phyloP scores from a whole-genome alignment of 2,888 invertebrate genomes.

The Eupithecia exiguata region DNA sequence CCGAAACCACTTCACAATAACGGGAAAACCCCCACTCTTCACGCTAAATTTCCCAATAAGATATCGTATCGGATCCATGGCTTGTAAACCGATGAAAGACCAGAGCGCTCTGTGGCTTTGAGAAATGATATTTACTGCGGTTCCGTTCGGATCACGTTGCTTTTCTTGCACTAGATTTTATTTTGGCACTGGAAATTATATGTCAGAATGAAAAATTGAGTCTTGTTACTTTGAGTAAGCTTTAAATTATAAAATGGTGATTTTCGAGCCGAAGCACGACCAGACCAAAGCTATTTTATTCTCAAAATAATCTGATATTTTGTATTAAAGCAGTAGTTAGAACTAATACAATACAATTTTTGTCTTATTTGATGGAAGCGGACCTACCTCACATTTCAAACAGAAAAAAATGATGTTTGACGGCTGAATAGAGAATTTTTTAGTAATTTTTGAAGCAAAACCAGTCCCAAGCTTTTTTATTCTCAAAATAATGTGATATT shows the following conservation, averaged over 20 bases:
- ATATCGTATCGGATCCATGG: constrained; percentile 74
- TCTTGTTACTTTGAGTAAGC: neutral
- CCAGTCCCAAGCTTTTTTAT: too few species aligned
- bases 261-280: too few species aligned
- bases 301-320: too few species aligned
- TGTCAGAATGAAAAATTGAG: constrained; percentile 19
- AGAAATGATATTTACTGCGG: constrained; percentile 37
- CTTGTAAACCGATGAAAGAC: constrained; percentile 73
- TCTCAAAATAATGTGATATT: too few species aligned
- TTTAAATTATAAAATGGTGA: neutral
- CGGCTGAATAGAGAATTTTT: neutral
- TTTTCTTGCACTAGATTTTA: constrained; percentile 16
- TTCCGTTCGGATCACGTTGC: neutral
- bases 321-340: too few species aligned
- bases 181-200: constrained; percentile 18
- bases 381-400: too few species aligned
- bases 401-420: neutral
- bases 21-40: constrained; percentile 51
- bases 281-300: too few species aligned
- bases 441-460: neutral
- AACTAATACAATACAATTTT: too few species aligned
- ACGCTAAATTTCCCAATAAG: constrained; percentile 78
- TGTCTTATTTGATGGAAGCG: too few species aligned
- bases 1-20: constrained; percentile 6
- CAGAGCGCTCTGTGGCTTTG: constrained; percentile 50